Conservation (phyloP, 1,140 invertebrate species). For the Bombus confusus region DNA sequence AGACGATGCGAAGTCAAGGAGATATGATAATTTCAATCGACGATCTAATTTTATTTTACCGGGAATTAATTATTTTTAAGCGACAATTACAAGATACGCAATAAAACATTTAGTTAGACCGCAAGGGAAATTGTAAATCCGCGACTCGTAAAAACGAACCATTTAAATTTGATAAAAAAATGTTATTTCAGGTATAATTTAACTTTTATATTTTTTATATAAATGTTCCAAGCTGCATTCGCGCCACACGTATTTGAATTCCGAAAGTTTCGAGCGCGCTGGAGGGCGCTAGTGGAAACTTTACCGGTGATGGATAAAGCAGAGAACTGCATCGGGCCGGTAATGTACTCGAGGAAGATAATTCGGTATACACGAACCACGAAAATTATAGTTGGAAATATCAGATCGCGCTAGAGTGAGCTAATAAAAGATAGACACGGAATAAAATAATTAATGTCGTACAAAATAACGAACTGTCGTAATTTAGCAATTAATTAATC, state of each 20-base stretch:
- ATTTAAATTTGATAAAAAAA: neutral
- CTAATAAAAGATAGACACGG: neutral
- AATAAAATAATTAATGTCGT: neutral
- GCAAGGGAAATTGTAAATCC: neutral
- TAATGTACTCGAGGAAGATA: constrained; percentile 52
- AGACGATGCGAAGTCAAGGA: neutral
- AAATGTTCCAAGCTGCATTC: neutral
- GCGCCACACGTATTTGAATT: constrained; percentile 45
- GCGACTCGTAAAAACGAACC: neutral
- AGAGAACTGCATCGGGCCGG: constrained; percentile 43
- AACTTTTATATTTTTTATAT: neutral
- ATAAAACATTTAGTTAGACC: neutral
- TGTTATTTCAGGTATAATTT: neutral
- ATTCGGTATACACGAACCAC: neutral
- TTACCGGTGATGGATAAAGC: constrained; percentile 24
- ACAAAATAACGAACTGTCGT: too few relatives aligned
- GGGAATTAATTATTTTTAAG: neutral
- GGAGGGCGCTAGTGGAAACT: neutral
- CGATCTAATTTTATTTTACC: too few relatives aligned
- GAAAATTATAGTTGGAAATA: neutral
- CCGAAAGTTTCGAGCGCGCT: neutral
- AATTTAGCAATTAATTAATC: neutral
- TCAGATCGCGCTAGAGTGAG: constrained; percentile 22
- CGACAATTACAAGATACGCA: neutral
- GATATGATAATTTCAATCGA: neutral